phyloP scores from a whole-genome alignment of 2,113 vertebrate genomes.

The Corythornis cristatus region DNA sequence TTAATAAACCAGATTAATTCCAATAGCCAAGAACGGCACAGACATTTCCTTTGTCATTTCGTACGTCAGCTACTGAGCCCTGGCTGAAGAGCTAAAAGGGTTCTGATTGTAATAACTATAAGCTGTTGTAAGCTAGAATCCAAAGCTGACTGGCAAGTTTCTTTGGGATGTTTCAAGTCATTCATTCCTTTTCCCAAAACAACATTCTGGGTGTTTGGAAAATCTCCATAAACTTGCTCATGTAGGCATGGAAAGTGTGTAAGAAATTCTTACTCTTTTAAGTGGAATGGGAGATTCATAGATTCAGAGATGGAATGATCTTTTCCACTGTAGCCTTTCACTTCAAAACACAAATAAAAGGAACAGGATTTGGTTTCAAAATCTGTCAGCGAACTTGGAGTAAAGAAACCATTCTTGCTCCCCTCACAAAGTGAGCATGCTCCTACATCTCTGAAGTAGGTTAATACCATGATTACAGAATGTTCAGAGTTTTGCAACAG shows the following conservation, averaged over 20 bases:
- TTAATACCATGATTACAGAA: slow-evolving; percentile 50
- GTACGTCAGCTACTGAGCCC: neutral
- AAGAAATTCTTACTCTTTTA: neutral
- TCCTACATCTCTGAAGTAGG: slow-evolving; percentile 14
- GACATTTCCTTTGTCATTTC: too few relatives aligned
- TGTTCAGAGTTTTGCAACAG: slow-evolving; percentile 3
- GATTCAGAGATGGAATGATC: neutral
- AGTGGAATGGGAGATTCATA: neutral
- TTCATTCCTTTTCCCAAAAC: neutral
- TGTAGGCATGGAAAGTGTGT: neutral
- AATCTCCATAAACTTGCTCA: neutral
- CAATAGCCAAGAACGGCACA: neutral
- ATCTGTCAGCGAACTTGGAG: neutral
- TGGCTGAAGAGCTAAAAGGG: neutral
- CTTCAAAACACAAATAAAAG: neutral
- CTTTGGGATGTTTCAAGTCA: neutral
- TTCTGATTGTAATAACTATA: neutral
- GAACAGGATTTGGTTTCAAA: neutral
- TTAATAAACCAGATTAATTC: neutral
- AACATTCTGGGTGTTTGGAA: neutral
- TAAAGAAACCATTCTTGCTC: neutral
- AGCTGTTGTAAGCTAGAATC: neutral
- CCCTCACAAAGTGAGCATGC: neutral
- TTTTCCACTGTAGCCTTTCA: neutral
- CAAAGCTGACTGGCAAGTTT: neutral